phyloP scores from a whole-genome alignment of 1,140 invertebrate genomes.

The Calliopsis andreniformis region DNA sequence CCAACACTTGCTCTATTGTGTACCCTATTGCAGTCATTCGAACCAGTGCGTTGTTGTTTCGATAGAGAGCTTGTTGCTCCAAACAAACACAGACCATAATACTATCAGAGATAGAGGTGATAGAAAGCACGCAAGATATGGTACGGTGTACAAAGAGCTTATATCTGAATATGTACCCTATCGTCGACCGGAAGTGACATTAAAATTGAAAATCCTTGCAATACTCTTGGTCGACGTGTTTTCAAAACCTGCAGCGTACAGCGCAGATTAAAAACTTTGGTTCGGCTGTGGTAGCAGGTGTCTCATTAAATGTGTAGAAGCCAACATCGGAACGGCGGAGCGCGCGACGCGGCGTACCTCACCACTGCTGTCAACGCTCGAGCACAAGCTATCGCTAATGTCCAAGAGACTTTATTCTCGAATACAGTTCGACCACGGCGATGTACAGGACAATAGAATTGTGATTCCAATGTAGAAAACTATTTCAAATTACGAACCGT shows the following conservation, averaged over 20 bases:
- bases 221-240: background rate
- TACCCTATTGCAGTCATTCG: too few species aligned
- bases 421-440: background rate
- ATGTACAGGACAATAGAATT: background rate
- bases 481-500: background rate
- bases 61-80: background rate
- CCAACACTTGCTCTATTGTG: too few species aligned
- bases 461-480: background rate
- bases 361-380: background rate
- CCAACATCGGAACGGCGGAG: background rate
- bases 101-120: background rate
- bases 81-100: background rate
- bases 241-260: background rate
- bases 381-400: background rate
- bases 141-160: too few species aligned
- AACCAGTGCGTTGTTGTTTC: background rate
- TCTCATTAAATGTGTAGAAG: slow-evolving; percentile 38
- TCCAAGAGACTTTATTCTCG: background rate
- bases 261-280: slow-evolving; percentile 19
- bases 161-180: too few species aligned
- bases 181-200: slow-evolving; percentile 6
- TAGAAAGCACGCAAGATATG: too few species aligned
- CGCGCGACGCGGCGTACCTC: too few species aligned
- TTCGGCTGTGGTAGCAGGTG: slow-evolving; percentile 6
- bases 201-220: slow-evolving; percentile 17